Evolutionary conservation across 2,888 invertebrate species (phyloP), one percentile per base, ranked within the genome.

Genomic region (Caenorhabditis wallacei): DNA sequence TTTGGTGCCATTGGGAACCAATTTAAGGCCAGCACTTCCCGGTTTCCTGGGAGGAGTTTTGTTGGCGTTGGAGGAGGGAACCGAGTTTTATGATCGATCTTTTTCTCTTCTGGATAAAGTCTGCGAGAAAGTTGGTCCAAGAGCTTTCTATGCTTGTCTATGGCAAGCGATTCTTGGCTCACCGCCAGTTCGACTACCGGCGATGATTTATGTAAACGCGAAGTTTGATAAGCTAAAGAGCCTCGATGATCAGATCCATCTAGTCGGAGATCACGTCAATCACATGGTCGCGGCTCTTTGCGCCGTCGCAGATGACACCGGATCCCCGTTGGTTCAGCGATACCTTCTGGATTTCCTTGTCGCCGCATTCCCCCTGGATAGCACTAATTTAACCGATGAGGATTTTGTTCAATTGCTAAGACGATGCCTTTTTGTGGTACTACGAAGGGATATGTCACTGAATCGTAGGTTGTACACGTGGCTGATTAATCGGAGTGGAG

Each of bases 11-110:
- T 93, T 97, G 85, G 95, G 95, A 48, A 95, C 95, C 88, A 93
- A 95, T 88, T 93, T 96, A 53, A 93, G 95, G 74, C 96, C 96
- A 7, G 96, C 95, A 0, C 93, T 97, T 40, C 95, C 95, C 92
- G 97, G 97, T 1, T 95, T 97, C 92, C 93, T 97, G n/a, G 95
- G 95, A 88, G 96, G 96, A 11, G 95, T 96, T 59, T 93, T 97
- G 81, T 95, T 96, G n/a, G 96, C 96, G 13, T 64, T 92, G 57
- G 92, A 92, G 80, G 92, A 92, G 75, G 92, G 92, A 51, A 91
- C 91, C 0, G 91, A 92, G 80, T 91, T 92, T 80, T 91, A 87
- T 80, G 87, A 89, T 13, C 80, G 91, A 16, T 86, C 90, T 2
- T 85, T 90, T 53, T 80, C 74, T 30, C 78, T 92, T 7, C 76